A percentile compares a stretch with the other conserved stretches of the same genome.
These are phyloP conservation scores for Heliconius himera DNA, from an alignment of 1,140 invertebrate species.

Conservation along the genomic window DNA sequence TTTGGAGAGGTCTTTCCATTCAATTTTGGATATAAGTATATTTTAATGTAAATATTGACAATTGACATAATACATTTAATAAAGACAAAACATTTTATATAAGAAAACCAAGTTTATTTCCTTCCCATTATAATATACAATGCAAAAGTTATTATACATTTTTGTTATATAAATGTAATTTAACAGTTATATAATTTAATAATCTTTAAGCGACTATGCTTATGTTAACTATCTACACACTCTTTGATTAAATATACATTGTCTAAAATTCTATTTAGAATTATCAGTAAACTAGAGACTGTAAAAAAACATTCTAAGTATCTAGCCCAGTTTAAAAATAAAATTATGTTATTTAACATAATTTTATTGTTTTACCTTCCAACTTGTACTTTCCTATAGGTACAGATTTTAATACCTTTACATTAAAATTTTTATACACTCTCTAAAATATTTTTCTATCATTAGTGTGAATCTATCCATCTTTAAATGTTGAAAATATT, in stretches of 20 bases:
- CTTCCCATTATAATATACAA: slow-evolving; percentile 26
- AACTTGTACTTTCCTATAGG: too few relatives aligned
- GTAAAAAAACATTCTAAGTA: slow-evolving; percentile 6
- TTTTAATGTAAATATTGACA: not conserved
- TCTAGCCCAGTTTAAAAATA: slow-evolving; percentile 4
- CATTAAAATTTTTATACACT: too few relatives aligned
- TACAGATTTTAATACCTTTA: too few relatives aligned
- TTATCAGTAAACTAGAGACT: not conserved
- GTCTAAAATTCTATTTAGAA: not conserved
- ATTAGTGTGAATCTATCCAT: too few relatives aligned
- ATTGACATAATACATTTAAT: not conserved
- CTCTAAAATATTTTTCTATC: too few relatives aligned
- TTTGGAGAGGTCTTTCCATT: too few relatives aligned
- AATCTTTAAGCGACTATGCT: slow-evolving; percentile 10
- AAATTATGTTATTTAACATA: slow-evolving; percentile 1
- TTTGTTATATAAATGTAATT: slow-evolving; percentile 35
- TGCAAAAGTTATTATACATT: slow-evolving; percentile 35
- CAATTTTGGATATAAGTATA: not conserved
- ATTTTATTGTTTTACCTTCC: not conserved
- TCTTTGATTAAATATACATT: slow-evolving; percentile 14
- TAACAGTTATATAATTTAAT: slow-evolving; percentile 28
- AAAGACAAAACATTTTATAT: slow-evolving; percentile 31
- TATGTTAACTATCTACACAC: slow-evolving; percentile 24
- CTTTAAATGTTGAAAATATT: too few relatives aligned
- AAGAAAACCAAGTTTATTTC: slow-evolving; percentile 39